A percentile compares a stretch with the other conserved stretches of the same genome.
These are phyloP conservation scores for Nesospiza acunhae DNA, from an alignment of 2,113 vertebrate species.

Conservation along the genomic window DNA sequence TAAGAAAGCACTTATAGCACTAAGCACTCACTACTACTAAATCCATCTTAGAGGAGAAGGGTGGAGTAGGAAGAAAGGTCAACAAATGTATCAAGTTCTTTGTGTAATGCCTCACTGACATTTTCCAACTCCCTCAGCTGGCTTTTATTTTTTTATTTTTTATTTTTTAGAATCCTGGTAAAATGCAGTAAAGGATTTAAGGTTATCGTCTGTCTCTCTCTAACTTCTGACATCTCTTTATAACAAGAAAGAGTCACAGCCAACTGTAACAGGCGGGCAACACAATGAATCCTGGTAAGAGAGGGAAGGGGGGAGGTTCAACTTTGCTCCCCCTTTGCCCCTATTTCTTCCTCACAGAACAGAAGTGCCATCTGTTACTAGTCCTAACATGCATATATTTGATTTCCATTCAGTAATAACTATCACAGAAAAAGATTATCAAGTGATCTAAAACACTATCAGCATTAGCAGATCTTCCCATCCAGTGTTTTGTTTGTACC, in stretches of 20 bases:
- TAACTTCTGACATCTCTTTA: conserved; percentile 69
- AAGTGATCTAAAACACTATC: conserved; percentile 44
- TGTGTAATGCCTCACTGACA: conserved; percentile 56
- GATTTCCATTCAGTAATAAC: conserved; percentile 68
- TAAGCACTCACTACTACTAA: conserved; percentile 58
- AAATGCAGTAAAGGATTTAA: conserved; percentile 65
- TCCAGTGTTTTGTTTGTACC: conserved; percentile 20
- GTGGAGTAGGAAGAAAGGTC: conserved; percentile 64
- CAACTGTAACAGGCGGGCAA: conserved; percentile 68
- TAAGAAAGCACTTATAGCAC: conserved; percentile 56
- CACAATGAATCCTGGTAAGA: conserved; percentile 57
- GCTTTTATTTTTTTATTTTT: conserved; percentile 50
- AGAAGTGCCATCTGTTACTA: conserved; percentile 77
- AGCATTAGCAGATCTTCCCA: conserved; percentile 9
- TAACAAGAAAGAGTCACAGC: conserved; percentile 69
- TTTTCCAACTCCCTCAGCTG: conserved; percentile 50
- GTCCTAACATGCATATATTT: conserved; percentile 53
- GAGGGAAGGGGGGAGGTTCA: conserved; percentile 54
- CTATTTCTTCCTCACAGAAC: conserved; percentile 55
- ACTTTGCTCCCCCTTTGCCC: conserved; percentile 61
- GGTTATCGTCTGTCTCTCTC: conserved; percentile 60
- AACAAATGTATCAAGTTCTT: conserved; percentile 60
- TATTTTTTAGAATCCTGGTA: conserved; percentile 36
- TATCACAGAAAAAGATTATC: conserved; percentile 68
- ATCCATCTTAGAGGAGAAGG: conserved; percentile 45